phyloP scores from a whole-genome alignment of 2,888 invertebrate species.

The Drosophila vallismaia region DNA sequence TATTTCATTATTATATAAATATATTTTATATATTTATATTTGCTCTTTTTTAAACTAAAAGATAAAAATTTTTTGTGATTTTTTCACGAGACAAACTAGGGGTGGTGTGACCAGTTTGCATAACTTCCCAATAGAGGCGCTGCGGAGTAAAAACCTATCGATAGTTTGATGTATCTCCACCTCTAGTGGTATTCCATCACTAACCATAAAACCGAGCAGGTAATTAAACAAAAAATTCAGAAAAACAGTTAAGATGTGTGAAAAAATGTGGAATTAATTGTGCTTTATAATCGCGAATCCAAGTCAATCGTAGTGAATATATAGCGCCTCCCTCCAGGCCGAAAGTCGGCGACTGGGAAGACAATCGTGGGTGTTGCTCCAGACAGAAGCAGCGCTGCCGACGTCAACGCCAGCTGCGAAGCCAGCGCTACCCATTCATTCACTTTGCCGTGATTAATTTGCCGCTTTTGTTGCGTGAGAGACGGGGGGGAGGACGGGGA shows the following conservation, averaged over 20 bases:
- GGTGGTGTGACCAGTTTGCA: background rate
- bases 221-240: slow-evolving; percentile 38
- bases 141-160: background rate
- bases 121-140: background rate
- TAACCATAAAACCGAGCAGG: slow-evolving; percentile 20
- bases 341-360: background rate
- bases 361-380: slow-evolving; percentile 35
- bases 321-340: background rate
- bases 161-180: background rate
- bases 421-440: slow-evolving; percentile 29
- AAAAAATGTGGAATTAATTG: slow-evolving; percentile 23
- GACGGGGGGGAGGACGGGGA: too few species aligned
- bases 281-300: background rate
- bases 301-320: background rate
- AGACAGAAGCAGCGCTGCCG: slow-evolving; percentile 32
- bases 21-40: too few species aligned
- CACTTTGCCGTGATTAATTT: slow-evolving; percentile 63
- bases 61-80: too few species aligned
- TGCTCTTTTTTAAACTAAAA: too few species aligned
- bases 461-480: slow-evolving; percentile 1
- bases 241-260: slow-evolving; percentile 42
- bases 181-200: slow-evolving; percentile 1
- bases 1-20: too few species aligned
- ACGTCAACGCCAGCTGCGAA: slow-evolving; percentile 25
- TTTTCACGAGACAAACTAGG: background rate